phyloP scores from a whole-genome alignment of 2,113 vertebrate species.

The Trachemys scripta region DNA sequence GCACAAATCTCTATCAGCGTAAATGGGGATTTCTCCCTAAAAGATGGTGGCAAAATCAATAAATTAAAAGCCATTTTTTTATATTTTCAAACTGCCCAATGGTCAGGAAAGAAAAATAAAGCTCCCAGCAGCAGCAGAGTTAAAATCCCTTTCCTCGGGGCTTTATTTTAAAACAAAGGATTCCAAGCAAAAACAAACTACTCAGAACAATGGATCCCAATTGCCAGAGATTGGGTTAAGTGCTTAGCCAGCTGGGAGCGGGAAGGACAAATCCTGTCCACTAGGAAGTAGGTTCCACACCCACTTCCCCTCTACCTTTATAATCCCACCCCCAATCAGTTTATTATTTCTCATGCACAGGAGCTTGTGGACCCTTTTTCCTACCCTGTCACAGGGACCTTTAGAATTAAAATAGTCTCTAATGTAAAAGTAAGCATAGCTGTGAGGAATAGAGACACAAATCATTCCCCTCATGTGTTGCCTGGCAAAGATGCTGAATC shows the following conservation, averaged over 20 bases:
- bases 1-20: not conserved
- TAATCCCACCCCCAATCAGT: not conserved
- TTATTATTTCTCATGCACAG: not conserved
- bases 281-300: not conserved
- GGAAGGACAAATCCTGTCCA: not conserved
- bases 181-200: not conserved
- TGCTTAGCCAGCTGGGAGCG: not conserved
- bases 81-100: not conserved
- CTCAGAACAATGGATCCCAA: not conserved
- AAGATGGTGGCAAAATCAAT: accelerated
- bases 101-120: not conserved
- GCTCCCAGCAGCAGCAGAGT: not conserved
- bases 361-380: not conserved
- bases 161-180: not conserved
- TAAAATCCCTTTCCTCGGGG: not conserved
- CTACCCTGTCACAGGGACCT: not conserved
- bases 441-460: not conserved
- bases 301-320: not conserved
- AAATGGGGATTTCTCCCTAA: not conserved
- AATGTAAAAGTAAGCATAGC: not conserved
- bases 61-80: not conserved
- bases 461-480: not conserved
- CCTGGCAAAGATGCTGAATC: not conserved
- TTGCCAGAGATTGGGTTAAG: not conserved
- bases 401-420: not conserved